phyloP scores from a whole-genome alignment of 37 sponge, comb jelly and placozoan genomes.

The Trichoplax adhaerens region DNA sequence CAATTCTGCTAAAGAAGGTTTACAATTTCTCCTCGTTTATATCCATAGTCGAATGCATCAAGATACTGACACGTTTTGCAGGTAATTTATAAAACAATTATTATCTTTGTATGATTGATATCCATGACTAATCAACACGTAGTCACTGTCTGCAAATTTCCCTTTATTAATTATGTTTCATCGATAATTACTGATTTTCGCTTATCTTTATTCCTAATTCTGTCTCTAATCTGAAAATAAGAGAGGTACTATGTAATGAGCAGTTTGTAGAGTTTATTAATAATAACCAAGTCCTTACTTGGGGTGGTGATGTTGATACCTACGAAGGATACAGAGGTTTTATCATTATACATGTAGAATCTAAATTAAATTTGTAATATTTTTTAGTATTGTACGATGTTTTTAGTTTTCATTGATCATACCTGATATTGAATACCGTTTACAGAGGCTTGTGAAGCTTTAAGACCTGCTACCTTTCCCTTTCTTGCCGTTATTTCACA shows the following conservation, averaged over 20 bases:
- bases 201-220: too few species aligned
- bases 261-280: slow-evolving; percentile 18
- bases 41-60: slow-evolving; percentile 47
- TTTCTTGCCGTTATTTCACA: slow-evolving; percentile 50
- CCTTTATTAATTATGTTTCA: too few species aligned
- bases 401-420: not conserved
- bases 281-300: slow-evolving; percentile 3
- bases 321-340: slow-evolving; percentile 34
- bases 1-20: slow-evolving; percentile 25
- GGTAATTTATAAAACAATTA: not conserved
- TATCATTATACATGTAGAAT: too few species aligned
- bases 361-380: not conserved
- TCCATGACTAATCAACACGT: too few species aligned
- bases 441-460: too few species aligned
- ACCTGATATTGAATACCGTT: too few species aligned
- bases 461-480: slow-evolving; percentile 30
- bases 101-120: too few species aligned
- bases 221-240: too few species aligned
- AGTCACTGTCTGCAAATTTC: too few species aligned
- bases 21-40: slow-evolving; percentile 65
- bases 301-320: slow-evolving; percentile 33
- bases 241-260: not conserved
- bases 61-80: slow-evolving; percentile 51
- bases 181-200: too few species aligned
- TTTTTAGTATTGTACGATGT: slow-evolving; percentile 6